Percentiles rank a stretch among this genome's conserved stretches.
Evolutionary conservation across 2,888 invertebrate species (phyloP).

Genomic region (Opisthograptis luteolata): DNA sequence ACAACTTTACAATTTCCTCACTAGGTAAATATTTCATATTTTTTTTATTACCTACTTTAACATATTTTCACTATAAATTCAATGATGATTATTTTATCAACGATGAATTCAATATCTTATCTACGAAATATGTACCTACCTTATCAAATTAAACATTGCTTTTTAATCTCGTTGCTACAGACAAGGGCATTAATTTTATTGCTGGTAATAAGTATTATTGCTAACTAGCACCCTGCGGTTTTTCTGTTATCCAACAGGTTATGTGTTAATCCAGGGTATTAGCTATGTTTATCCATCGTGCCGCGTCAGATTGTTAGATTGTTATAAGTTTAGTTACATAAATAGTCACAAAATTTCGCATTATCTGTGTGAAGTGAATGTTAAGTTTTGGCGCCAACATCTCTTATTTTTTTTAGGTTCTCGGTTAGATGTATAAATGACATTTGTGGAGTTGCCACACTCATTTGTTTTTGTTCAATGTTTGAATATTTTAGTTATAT

Average conservation of each 20-base stretch:
- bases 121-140: constrained; percentile 6
- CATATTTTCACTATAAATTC: constrained; percentile 39
- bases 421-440: too few species aligned
- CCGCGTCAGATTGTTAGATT: too few species aligned
- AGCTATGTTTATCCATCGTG: too few species aligned
- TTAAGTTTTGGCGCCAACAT: neutral
- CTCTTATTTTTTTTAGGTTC: neutral
- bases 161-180: neutral
- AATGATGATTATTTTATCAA: constrained; percentile 34
- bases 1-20: constrained; percentile 42
- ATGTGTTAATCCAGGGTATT: too few species aligned
- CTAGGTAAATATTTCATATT: constrained; percentile 12
- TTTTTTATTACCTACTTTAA: constrained; percentile 24
- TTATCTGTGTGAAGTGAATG: neutral
- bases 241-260: too few species aligned
- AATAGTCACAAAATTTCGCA: too few species aligned
- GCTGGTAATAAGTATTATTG: neutral
- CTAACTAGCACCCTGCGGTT: too few species aligned
- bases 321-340: too few species aligned
- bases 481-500: too few species aligned
- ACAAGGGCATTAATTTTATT: neutral
- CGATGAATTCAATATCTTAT: constrained; percentile 19
- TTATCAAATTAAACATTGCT: neutral
- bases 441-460: too few species aligned
- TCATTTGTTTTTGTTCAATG: too few species aligned